A percentile compares a stretch with the other conserved stretches of the same genome.
phyloP scores from a whole-genome alignment of 1,140 invertebrate genomes.

The Lasaia peninsularis region DNA sequence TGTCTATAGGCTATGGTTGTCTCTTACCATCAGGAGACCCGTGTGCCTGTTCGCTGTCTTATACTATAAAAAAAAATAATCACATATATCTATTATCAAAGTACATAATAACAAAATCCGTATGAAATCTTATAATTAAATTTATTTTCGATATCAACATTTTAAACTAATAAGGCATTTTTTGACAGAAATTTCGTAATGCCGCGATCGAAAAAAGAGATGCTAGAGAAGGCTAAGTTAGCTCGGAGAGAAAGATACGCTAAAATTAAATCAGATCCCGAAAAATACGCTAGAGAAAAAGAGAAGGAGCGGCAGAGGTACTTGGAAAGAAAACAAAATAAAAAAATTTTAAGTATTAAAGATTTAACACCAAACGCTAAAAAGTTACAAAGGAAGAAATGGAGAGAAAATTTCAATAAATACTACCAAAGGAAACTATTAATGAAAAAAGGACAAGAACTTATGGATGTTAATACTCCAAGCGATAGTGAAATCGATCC shows the following conservation, averaged over 20 bases:
- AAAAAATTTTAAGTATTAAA: slow-evolving; percentile 23
- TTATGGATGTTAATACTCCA: background rate
- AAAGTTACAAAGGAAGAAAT: background rate
- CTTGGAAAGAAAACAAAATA: slow-evolving; percentile 21
- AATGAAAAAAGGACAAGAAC: background rate
- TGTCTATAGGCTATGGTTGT: too few relatives aligned
- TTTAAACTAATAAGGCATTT: too few relatives aligned
- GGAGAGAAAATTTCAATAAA: background rate
- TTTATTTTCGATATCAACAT: too few relatives aligned
- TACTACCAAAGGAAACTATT: background rate
- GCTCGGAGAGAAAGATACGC: slow-evolving; percentile 20
- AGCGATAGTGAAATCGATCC: too few relatives aligned
- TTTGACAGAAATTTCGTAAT: too few relatives aligned
- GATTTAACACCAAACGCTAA: slow-evolving; percentile 12
- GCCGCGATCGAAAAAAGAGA: too few relatives aligned
- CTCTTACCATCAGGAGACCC: too few relatives aligned
- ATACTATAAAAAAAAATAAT: too few relatives aligned
- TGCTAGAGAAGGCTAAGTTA: slow-evolving; percentile 1
- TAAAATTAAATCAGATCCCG: slow-evolving; percentile 22
- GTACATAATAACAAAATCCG: too few relatives aligned
- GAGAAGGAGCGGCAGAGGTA: slow-evolving; percentile 26
- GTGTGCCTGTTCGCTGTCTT: too few relatives aligned
- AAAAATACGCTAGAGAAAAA: slow-evolving; percentile 20
- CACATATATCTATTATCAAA: too few relatives aligned
- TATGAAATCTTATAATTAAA: too few relatives aligned